phyloP scores from a whole-genome alignment of 1,140 invertebrate genomes.

The Galendromus occidentalis region DNA sequence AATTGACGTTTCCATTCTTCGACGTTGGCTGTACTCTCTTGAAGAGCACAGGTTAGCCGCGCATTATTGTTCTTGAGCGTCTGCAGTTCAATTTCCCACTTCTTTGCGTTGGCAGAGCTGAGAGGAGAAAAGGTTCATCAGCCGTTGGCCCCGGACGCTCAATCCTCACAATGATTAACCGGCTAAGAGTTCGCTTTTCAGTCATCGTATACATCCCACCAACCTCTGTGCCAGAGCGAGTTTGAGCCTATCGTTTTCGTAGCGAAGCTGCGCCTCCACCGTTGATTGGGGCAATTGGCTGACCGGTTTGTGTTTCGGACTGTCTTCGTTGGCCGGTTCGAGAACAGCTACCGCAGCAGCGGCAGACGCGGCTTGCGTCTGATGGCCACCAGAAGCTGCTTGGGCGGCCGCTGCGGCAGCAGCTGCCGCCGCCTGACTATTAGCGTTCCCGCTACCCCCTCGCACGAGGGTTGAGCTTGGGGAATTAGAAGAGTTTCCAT shows the following conservation, averaged over 20 bases:
- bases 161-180: no score
- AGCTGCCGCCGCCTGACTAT: conserved; percentile 28
- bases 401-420: conserved; percentile 34
- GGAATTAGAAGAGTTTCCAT: conserved; percentile 14
- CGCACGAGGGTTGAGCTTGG: conserved; percentile 29
- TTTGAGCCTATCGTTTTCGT: conserved; percentile 90
- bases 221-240: conserved; percentile 83
- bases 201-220: no score
- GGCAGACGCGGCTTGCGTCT: neutral
- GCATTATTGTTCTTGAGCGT: conserved; percentile 90
- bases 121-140: conserved; percentile 20
- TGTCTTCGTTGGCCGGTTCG: conserved; percentile 28
- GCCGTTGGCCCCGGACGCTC: neutral
- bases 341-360: conserved; percentile 1
- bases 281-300: conserved; percentile 24
- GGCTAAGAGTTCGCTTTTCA: no score
- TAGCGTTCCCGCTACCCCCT: conserved; percentile 15
- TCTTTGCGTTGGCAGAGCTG: conserved; percentile 88
- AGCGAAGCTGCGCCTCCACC: conserved; percentile 72
- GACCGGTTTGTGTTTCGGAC: conserved; percentile 37
- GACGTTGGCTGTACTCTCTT: conserved; percentile 91
- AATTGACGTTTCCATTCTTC: conserved; percentile 95
- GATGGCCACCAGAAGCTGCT: neutral
- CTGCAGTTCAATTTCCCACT: conserved; percentile 90
- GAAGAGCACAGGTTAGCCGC: conserved; percentile 74